phyloP scores from a whole-genome alignment of 2,797 vertebrate species.

The Phoebastria nigripes region DNA sequence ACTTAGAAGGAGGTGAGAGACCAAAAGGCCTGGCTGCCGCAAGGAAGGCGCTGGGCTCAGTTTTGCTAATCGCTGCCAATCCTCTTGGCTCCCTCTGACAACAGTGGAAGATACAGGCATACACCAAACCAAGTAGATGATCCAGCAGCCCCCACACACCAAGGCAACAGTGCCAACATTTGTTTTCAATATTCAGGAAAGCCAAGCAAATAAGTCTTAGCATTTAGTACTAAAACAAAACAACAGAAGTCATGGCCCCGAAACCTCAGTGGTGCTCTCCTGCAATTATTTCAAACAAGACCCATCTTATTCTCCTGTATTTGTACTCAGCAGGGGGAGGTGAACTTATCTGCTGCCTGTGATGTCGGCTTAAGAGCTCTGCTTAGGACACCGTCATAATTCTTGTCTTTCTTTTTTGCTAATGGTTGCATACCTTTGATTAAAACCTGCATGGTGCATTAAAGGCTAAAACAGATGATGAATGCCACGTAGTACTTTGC shows the following conservation, averaged over 20 bases:
- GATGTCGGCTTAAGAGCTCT: conserved; percentile 52
- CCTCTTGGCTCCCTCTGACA: not conserved
- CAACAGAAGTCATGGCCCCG: not conserved
- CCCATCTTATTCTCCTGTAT: not conserved
- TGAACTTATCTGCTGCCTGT: conserved; percentile 37
- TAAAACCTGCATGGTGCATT: conserved; percentile 73
- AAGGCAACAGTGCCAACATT: not conserved
- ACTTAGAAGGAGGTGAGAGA: not conserved
- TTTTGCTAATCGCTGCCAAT: not conserved
- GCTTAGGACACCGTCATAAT: conserved; percentile 61
- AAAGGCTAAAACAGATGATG: conserved; percentile 73
- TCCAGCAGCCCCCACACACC: not conserved
- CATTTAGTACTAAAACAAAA: not conserved
- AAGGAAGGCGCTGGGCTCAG: not conserved
- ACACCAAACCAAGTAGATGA: not conserved
- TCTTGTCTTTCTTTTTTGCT: conserved; percentile 67
- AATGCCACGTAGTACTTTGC: conserved; percentile 69
- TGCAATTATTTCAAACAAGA: conserved; percentile 47
- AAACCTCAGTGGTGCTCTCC: conserved; percentile 29
- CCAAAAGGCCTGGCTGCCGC: not conserved
- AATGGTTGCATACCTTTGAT: conserved; percentile 77
- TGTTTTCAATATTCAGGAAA: conserved; percentile 23
- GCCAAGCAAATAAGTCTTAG: not conserved
- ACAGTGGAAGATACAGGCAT: not conserved
- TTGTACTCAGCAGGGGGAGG: not conserved